Conservation (phyloP, 2,888 invertebrate species). For the Diogma glabrata region DNA sequence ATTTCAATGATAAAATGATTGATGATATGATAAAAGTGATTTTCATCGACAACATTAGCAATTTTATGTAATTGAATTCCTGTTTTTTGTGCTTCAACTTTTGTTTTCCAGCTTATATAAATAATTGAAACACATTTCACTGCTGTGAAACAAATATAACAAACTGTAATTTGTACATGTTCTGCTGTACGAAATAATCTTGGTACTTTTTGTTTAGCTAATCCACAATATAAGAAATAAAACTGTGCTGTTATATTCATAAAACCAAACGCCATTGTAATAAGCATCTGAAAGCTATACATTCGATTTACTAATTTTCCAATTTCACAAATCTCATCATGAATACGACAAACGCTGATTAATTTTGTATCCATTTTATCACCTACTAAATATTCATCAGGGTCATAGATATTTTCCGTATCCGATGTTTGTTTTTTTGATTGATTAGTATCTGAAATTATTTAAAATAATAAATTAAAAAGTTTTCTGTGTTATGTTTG, state of each 20-base stretch:
- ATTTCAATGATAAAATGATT: no score
- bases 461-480: no score
- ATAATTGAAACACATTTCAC: constrained; percentile 35
- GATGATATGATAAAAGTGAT: constrained; percentile 33
- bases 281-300: constrained; percentile 34
- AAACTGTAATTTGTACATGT: constrained; percentile 28
- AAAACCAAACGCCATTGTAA: constrained; percentile 36
- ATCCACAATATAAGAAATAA: constrained; percentile 35
- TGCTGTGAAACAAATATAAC: constrained; percentile 30
- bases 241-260: constrained; percentile 35
- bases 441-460: no score
- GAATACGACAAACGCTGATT: constrained; percentile 33
- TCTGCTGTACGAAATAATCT: constrained; percentile 34
- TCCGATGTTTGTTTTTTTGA: not conserved
- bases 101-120: constrained; percentile 35
- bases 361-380: constrained; percentile 32
- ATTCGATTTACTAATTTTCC: constrained; percentile 33
- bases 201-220: constrained; percentile 28
- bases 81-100: constrained; percentile 33
- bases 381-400: constrained; percentile 26
- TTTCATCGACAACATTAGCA: constrained; percentile 33
- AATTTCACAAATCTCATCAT: constrained; percentile 37
- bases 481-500: no score
- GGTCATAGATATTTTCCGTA: no score
- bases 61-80: constrained; percentile 36